Conservation (phyloP, 2,888 invertebrate genomes). For the Drosophila fulvimacula region DNA sequence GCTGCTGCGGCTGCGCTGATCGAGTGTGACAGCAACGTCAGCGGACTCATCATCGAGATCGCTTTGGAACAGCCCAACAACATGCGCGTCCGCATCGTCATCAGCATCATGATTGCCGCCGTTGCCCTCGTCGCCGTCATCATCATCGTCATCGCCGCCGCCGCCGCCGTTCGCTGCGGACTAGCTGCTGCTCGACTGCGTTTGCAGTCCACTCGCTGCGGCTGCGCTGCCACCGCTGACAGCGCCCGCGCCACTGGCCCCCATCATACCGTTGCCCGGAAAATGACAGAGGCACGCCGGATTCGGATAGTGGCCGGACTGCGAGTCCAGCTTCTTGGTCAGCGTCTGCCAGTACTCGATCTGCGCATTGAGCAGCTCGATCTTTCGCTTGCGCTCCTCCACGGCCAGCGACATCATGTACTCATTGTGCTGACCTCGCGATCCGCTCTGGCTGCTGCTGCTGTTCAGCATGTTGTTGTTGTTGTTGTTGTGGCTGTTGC, state of each 20-base stretch:
- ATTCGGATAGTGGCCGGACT: constrained; percentile 75
- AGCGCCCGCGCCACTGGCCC: constrained; percentile 5
- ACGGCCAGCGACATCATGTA: constrained; percentile 82
- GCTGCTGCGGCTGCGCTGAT: constrained; percentile 33
- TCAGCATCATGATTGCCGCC: constrained; percentile 9
- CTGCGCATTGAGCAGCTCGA: constrained; percentile 83
- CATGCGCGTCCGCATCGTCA: not conserved
- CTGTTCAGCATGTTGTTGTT: not conserved
- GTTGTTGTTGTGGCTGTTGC: constrained; percentile 1
- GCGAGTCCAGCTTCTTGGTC: constrained; percentile 82
- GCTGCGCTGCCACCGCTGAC: constrained; percentile 4
- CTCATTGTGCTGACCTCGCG: constrained; percentile 73
- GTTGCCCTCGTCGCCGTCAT: not conserved
- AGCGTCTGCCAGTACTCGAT: constrained; percentile 84
- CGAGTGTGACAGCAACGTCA: not conserved
- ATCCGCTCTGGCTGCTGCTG: constrained; percentile 27
- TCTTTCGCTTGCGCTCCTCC: constrained; percentile 84
- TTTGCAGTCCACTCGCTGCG: constrained; percentile 74
- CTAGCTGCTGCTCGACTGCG: constrained; percentile 82
- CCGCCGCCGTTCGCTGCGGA: constrained; percentile 64
- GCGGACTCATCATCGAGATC: constrained; percentile 27
- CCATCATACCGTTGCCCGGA: constrained; percentile 59
- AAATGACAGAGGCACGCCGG: constrained; percentile 82
- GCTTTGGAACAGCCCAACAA: constrained; percentile 19
- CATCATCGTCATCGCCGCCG: constrained; percentile 24